Conservation (phyloP, 2,888 invertebrate species). For the Smittia sp. region DNA sequence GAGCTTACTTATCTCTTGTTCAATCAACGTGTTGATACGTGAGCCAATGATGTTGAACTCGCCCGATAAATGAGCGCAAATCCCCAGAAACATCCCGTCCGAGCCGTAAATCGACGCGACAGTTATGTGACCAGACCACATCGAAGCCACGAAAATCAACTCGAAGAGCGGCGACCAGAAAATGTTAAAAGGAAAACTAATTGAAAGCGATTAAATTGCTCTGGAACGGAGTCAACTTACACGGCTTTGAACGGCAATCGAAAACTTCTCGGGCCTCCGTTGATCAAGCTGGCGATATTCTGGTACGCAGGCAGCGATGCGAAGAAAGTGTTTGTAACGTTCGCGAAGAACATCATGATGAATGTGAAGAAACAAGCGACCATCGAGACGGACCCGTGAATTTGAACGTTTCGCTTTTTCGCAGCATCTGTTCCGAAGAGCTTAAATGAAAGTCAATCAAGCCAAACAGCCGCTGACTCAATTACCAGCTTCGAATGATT, state of each 20-base stretch:
- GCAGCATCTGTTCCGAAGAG: background rate
- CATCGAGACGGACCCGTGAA: background rate
- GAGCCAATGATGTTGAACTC: slow-evolving; percentile 15
- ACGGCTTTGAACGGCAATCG: slow-evolving; percentile 12
- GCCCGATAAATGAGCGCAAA: slow-evolving; percentile 16
- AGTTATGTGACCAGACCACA: background rate
- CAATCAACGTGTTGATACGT: background rate
- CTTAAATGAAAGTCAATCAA: background rate
- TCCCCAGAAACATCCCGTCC: slow-evolving; percentile 22
- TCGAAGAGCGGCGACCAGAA: background rate
- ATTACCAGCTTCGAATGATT: slow-evolving; percentile 10
- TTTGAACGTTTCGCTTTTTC: background rate
- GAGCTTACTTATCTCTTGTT: background rate
- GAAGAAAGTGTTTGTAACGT: background rate
- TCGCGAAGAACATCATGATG: background rate
- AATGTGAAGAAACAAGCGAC: background rate
- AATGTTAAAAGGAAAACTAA: slow-evolving; percentile 14
- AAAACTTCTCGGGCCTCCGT: background rate
- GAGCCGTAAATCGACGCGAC: background rate
- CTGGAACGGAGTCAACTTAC: background rate
- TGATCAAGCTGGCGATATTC: background rate
- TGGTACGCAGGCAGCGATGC: background rate
- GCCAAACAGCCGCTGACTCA: background rate
- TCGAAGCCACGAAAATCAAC: background rate
- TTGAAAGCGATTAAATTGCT: background rate